Evolutionary conservation across 2,888 invertebrate genomes (phyloP), one percentile per base, ranked within the genome.

Genomic region (Callinectes sapidus): DNA sequence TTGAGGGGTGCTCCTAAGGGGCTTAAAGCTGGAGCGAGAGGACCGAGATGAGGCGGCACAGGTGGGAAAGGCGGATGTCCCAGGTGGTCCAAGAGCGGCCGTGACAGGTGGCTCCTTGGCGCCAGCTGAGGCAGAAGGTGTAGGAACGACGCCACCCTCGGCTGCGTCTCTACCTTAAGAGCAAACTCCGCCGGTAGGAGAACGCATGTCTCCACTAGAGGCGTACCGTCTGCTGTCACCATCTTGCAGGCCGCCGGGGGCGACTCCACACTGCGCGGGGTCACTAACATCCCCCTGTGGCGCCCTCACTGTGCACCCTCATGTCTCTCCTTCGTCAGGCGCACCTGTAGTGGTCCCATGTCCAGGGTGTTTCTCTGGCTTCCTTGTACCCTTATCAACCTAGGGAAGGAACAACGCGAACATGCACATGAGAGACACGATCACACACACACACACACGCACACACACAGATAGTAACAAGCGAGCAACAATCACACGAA

Each of bases 101-200:
- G 39, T 13, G 90, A 71, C 42, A 87, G 66, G 86, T 54, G 89
- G 86, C 90, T 55, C 6, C 54, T 32, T 18, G 55, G 88, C 1
- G 88, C 55, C 32, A 88, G 48, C n/a, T 81, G 90, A 23, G 90
- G 81, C 39, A 90, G 90, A 42, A 81, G 54, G 77, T 77, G 39
- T 28, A 90, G 81, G 18, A 91, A 54, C 18, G 91, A 91, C 28
- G 91, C 61, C 23, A 91, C n/a, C 35, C 91, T 91, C 14, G 91
- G 87, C 77, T 87, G 87, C 54, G 96, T 96, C 95, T 96, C 96
- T 95, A 98, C 96, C 95, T 98, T 98, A 96, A 99, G 96, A 95
- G 98, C 98, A 96, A 99, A 97, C 96, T 98, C 98, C 96, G 98
- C 97, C 91, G 99, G 99, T 95, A 99, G 98, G 96, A 98, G 96